These are phyloP conservation scores for Antechinus stuartii DNA, from an alignment of 2,113 vertebrate genomes.

Conservation along the genomic window DNA sequence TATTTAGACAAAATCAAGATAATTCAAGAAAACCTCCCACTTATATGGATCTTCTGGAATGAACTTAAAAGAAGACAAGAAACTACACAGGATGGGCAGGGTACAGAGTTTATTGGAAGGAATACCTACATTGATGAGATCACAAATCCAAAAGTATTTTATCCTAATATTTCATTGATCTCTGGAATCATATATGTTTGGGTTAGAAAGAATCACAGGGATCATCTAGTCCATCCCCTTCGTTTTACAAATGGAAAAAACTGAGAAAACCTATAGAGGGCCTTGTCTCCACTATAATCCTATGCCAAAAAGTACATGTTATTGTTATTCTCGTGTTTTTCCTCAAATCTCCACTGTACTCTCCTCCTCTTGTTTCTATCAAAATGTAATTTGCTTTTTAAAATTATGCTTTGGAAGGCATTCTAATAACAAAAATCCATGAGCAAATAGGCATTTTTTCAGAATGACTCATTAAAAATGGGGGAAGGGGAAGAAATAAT, in stretches of 20 bases:
- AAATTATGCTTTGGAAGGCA: not conserved
- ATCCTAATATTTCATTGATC: not conserved
- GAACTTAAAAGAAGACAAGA: not conserved
- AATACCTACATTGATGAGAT: not conserved
- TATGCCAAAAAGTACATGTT: not conserved
- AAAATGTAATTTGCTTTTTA: not conserved
- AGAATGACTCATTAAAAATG: not conserved
- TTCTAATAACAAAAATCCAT: not conserved
- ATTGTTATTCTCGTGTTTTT: not conserved
- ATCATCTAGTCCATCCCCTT: not conserved
- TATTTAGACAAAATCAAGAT: not conserved
- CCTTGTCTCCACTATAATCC: not conserved
- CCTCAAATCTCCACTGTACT: accelerated
- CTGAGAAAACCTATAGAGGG: not conserved
- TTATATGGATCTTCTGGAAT: not conserved
- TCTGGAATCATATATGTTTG: not conserved
- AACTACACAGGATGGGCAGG: not conserved
- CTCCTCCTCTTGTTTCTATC: not conserved
- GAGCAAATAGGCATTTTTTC: not conserved
- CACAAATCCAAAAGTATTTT: not conserved
- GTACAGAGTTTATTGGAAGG: not conserved
- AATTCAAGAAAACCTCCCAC: not conserved
- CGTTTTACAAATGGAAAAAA: not conserved
- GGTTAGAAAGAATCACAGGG: not conserved
- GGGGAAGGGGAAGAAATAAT: not conserved